Evolutionary conservation across 2,113 vertebrate genomes (phyloP).

Genomic region (Dendropsophus ebraccatus): DNA sequence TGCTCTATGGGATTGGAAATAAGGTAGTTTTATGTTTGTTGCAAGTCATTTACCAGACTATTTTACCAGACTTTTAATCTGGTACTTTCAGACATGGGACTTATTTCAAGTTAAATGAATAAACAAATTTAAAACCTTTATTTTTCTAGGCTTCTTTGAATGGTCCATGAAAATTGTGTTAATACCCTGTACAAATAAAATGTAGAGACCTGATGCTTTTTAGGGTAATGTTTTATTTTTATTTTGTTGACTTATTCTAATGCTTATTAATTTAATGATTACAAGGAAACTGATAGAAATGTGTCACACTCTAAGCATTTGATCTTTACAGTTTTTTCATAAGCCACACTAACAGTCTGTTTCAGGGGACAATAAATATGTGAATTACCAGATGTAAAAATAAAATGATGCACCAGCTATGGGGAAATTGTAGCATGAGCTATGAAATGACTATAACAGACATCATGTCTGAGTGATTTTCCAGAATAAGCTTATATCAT

Average conservation of each 20-base stretch:
- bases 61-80: too few relatives aligned
- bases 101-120: too few relatives aligned
- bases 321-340: constrained; percentile 63
- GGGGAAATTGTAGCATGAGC: constrained; percentile 61
- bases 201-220: constrained; percentile 56
- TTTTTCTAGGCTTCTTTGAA: constrained; percentile 53
- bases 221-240: constrained; percentile 61
- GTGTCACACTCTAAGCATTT: constrained; percentile 58
- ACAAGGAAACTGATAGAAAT: constrained; percentile 62
- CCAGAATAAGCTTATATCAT: constrained; percentile 71
- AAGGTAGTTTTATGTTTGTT: too few relatives aligned
- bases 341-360: constrained; percentile 64
- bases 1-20: too few relatives aligned
- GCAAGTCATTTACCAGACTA: too few relatives aligned
- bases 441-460: constrained; percentile 58
- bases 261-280: constrained; percentile 61
- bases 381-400: constrained; percentile 59
- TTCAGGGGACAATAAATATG: constrained; percentile 63
- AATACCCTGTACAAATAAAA: constrained; percentile 54
- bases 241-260: constrained; percentile 53
- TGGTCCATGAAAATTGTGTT: constrained; percentile 36
- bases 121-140: too few relatives aligned
- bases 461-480: constrained; percentile 68
- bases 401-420: constrained; percentile 50
- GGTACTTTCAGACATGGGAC: too few relatives aligned